Conservation (phyloP, 2,797 vertebrate species). For the Okamejei kenojei region DNA sequence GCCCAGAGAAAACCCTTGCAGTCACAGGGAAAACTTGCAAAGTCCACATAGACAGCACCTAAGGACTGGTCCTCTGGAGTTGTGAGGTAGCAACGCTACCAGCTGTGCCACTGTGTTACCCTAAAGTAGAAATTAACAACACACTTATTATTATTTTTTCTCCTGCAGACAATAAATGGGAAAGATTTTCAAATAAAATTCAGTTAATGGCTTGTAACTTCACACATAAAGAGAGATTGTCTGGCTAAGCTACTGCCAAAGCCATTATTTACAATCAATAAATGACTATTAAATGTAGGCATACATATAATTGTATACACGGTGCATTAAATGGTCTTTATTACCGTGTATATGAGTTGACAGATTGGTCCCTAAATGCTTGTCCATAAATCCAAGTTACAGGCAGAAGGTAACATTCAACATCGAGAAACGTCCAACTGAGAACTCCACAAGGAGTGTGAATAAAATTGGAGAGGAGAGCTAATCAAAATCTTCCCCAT, state of each 20-base stretch:
- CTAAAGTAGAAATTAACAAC: neutral
- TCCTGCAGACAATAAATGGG: neutral
- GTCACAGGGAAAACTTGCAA: too few relatives aligned
- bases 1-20: too few relatives aligned
- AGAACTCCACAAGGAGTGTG: neutral
- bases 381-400: neutral
- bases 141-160: neutral
- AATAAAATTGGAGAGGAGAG: neutral
- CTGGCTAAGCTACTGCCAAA: neutral
- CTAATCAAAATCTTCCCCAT: neutral
- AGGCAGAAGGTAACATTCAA: neutral
- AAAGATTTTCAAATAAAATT: conserved; percentile 5
- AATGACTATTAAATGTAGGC: too few relatives aligned
- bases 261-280: neutral
- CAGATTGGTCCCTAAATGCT: neutral
- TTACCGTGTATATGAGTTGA: neutral
- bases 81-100: too few relatives aligned
- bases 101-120: too few relatives aligned
- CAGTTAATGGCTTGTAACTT: neutral
- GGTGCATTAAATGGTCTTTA: neutral
- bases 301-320: neutral
- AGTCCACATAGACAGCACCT: too few relatives aligned
- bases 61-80: too few relatives aligned
- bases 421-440: neutral
- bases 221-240: neutral